Conservation (phyloP, 2,113 vertebrate species). For the Caranx melampygus region DNA sequence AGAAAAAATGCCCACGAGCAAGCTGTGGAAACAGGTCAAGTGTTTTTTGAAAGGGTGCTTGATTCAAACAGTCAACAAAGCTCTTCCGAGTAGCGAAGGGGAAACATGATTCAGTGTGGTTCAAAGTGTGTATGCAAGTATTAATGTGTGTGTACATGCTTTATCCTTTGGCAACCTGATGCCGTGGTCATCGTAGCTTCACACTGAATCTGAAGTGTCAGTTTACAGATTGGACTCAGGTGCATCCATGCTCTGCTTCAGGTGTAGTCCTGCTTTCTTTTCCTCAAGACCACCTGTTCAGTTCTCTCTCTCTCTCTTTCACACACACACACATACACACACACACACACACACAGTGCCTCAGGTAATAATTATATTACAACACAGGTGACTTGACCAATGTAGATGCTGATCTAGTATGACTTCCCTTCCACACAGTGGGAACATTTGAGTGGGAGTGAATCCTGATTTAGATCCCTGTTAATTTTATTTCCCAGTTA, state of each 20-base stretch:
- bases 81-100: neutral
- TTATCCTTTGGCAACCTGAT: slow-evolving; percentile 24
- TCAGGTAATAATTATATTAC: slow-evolving; percentile 40
- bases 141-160: slow-evolving; percentile 13
- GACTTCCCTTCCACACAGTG: slow-evolving; percentile 41
- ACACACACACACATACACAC: slow-evolving; percentile 6
- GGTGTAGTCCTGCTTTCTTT: slow-evolving; percentile 16
- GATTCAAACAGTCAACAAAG: slow-evolving; percentile 19
- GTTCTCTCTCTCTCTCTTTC: slow-evolving; percentile 25
- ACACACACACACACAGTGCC: slow-evolving; percentile 6
- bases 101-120: neutral
- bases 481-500: slow-evolving; percentile 56
- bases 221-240: slow-evolving; percentile 75
- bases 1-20: slow-evolving; percentile 10
- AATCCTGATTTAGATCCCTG: slow-evolving; percentile 45
- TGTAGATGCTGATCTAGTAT: slow-evolving; percentile 54
- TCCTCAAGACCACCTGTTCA: slow-evolving; percentile 68
- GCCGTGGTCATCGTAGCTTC: slow-evolving; percentile 18
- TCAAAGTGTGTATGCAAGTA: neutral
- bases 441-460: slow-evolving; percentile 68
- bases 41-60: slow-evolving; percentile 11
- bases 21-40: slow-evolving; percentile 11
- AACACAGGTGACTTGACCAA: slow-evolving; percentile 48
- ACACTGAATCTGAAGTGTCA: slow-evolving; percentile 60
- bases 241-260: slow-evolving; percentile 53